phyloP scores from a whole-genome alignment of 92 coral and sea anemone genomes.

The Blastomussa wellsi region DNA sequence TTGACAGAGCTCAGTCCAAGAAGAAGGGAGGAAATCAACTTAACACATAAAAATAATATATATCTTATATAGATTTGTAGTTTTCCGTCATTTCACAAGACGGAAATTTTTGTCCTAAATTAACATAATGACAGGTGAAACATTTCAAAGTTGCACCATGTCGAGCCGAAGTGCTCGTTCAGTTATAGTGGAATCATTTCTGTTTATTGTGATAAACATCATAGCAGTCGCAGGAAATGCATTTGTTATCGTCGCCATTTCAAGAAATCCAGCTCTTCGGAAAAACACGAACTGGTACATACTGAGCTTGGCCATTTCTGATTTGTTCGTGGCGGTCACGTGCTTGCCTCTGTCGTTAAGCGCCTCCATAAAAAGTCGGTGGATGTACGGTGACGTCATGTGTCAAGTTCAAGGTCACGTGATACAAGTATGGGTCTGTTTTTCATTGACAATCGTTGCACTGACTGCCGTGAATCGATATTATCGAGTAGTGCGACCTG shows the following conservation, averaged over 20 bases:
- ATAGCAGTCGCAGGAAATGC: conserved; percentile 52
- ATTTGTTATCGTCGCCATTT: conserved; percentile 54
- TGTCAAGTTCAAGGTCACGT: conserved; percentile 60
- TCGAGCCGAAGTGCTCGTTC: neutral
- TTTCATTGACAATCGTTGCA: conserved; percentile 55
- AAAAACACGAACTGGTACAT: conserved; percentile 58
- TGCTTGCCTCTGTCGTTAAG: conserved; percentile 52
- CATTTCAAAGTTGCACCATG: neutral
- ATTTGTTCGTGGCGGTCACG: conserved; percentile 43
- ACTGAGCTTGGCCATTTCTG: conserved; percentile 46
- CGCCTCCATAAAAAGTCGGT: conserved; percentile 47
- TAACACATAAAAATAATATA: neutral
- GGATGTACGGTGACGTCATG: conserved; percentile 48
- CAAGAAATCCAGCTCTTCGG: conserved; percentile 52
- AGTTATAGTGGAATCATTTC: conserved; percentile 26
- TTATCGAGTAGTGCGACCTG: conserved; percentile 61
- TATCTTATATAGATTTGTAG: too few relatives aligned
- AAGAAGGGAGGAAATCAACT: neutral
- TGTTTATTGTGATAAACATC: conserved; percentile 47
- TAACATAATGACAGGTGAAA: neutral
- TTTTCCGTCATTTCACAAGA: neutral
- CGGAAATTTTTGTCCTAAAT: neutral
- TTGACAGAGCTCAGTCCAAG: neutral
- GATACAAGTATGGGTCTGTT: conserved; percentile 52
- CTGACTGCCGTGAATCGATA: conserved; percentile 63